A percentile compares a stretch with the other conserved stretches of the same genome.
phyloP scores from a whole-genome alignment of 2,888 invertebrate genomes.

The Terebella lapidaria region DNA sequence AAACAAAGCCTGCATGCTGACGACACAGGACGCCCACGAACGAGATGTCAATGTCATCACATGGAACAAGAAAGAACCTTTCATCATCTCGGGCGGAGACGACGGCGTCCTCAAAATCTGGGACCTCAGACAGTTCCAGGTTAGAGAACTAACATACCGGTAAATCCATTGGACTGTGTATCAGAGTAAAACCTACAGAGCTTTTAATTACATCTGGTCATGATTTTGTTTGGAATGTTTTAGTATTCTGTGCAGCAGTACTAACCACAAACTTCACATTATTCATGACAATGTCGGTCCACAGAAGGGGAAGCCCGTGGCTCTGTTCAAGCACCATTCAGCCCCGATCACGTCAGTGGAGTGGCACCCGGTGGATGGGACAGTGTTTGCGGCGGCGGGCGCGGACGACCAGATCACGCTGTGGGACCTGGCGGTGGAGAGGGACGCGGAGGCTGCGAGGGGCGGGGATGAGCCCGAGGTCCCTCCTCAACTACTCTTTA shows the following conservation, averaged over 20 bases:
- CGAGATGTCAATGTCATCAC: slow-evolving; percentile 95
- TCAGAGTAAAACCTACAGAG: no score
- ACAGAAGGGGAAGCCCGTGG: slow-evolving; percentile 64
- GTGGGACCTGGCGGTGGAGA: slow-evolving; percentile 75
- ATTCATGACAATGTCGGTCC: no score
- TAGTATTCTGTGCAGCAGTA: no score
- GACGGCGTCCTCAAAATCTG: slow-evolving; percentile 91
- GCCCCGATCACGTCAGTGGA: slow-evolving; percentile 91
- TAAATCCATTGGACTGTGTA: no score
- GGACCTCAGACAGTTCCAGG: slow-evolving; percentile 70
- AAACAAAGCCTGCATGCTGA: slow-evolving; percentile 83
- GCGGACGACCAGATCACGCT: slow-evolving; percentile 92
- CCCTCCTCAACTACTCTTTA: slow-evolving; percentile 93
- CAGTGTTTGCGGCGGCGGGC: slow-evolving; percentile 87
- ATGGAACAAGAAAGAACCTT: slow-evolving; percentile 85
- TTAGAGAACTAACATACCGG: no score
- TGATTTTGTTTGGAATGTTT: no score
- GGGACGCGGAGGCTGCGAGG: slow-evolving; percentile 31
- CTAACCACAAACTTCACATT: no score
- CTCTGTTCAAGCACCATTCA: slow-evolving; percentile 91
- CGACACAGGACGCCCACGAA: slow-evolving; percentile 77
- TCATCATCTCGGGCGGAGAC: slow-evolving; percentile 91
- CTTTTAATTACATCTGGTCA: no score
- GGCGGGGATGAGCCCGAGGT: slow-evolving; percentile 35
- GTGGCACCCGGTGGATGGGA: slow-evolving; percentile 91